Base-by-base conservation (phyloP, 2,113 vertebrate species). In the Anoplopoma fimbria region DNA sequence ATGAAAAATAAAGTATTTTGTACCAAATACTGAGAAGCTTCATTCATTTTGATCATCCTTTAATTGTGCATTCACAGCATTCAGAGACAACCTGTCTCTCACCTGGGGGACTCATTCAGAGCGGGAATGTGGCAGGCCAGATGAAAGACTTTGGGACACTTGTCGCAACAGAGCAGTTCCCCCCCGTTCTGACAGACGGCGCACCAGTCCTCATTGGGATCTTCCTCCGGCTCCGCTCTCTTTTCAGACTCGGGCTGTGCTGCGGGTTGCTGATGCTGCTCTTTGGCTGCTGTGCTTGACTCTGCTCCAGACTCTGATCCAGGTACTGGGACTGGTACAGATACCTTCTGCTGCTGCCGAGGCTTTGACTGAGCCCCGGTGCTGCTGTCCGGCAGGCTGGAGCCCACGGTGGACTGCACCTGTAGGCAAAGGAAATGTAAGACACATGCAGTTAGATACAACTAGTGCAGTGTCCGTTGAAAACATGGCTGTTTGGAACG, bases 141-240 rank as follows among this genome's bases (percentile, higher is more conserved):
- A 77, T 99, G 98, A 84, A 96, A 99, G 61, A 99, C 98, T 94
- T 99, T 99, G 72, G 98, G 98, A 84, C 98, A 99, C 79, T 94
- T 97, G 88, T 99, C 98, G 73, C 98, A 99, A 69, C 98, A 99
- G 69, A 99, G 90, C 84, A 99, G 89, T 42, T 99, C 98, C 55
- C 98, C 98, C 36, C 98, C 98, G 1, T 99, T 99, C 89, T 99
- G 97, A 87, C 98, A 99, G 49, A 99, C 98, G 0, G 98, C 98
- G n/a, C 98, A 99, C 95, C 98, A 99, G 90, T 99, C 98, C 75
- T 99, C 98, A 1, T 99, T 99, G 0, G 95, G 95, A 71, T 96
- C 95, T 1, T 96, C 95, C 34, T 94, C 94, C 0, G 90, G 87
- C 75, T 81, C 86, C 0, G 75, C 31, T 8, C 69, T 86, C 81